A percentile compares a stretch with the other conserved stretches of the same genome.
These are phyloP conservation scores for Tupiocoris notatus DNA, from an alignment of 2,888 invertebrate species.

Conservation along the genomic window DNA sequence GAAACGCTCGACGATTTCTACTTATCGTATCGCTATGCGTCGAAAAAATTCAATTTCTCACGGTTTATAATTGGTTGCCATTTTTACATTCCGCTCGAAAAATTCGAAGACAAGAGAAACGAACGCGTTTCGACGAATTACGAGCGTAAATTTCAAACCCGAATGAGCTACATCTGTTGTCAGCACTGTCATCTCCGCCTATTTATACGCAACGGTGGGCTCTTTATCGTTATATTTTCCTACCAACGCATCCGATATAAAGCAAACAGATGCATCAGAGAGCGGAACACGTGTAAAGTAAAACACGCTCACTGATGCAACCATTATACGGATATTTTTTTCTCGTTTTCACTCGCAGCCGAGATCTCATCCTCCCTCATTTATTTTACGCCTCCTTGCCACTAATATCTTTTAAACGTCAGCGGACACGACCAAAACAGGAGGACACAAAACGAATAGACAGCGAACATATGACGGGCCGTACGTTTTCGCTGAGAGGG, in stretches of 20 bases:
- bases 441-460: not conserved
- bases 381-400: constrained; percentile 10
- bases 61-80: no score
- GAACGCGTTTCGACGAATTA: not conserved
- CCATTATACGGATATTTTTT: not conserved
- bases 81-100: no score
- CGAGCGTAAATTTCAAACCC: not conserved
- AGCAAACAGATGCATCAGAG: constrained; percentile 1
- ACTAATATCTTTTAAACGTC: constrained; percentile 4
- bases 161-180: not conserved
- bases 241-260: not conserved
- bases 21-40: no score
- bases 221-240: not conserved
- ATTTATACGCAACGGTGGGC: not conserved
- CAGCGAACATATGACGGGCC: not conserved
- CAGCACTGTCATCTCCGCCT: not conserved
- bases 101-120: no score
- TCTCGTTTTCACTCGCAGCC: no score
- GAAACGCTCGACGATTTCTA: no score
- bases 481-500: not conserved
- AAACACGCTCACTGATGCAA: not conserved
- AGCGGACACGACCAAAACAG: not conserved
- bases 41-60: no score
- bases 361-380: not conserved
- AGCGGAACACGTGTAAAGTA: constrained; percentile 13